Conservation (phyloP, 2,797 vertebrate species). For the Macropodus opercularis region DNA sequence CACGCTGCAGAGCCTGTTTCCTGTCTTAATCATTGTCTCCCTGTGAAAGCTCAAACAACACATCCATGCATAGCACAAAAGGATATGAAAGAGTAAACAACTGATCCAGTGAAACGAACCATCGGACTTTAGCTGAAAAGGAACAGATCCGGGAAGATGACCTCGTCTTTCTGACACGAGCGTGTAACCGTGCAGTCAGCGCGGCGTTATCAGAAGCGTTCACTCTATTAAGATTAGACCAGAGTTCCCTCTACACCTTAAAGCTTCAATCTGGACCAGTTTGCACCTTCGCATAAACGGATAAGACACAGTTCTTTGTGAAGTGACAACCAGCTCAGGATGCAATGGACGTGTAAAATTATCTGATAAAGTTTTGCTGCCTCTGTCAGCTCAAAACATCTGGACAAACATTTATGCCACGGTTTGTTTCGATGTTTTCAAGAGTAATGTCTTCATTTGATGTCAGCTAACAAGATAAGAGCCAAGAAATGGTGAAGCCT, state of each 20-base stretch:
- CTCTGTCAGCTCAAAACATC: not conserved
- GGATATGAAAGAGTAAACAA: slow-evolving; percentile 2
- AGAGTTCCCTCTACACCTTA: slow-evolving; percentile 8
- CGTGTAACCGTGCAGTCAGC: slow-evolving; percentile 28
- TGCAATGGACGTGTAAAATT: slow-evolving; percentile 5
- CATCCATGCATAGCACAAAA: slow-evolving; percentile 7
- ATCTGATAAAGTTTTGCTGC: slow-evolving; percentile 11
- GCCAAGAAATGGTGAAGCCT: no score
- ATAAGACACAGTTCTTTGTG: slow-evolving; percentile 27
- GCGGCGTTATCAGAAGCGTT: slow-evolving; percentile 48
- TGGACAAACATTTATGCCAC: not conserved
- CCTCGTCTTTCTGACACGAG: slow-evolving; percentile 2
- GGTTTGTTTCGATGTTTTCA: no score
- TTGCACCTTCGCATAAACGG: slow-evolving; percentile 27
- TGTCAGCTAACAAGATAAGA: no score
- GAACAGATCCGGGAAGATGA: slow-evolving; percentile 7
- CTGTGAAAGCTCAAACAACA: not conserved
- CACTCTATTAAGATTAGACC: slow-evolving; percentile 35
- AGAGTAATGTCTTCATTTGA: no score
- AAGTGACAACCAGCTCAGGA: slow-evolving; percentile 17
- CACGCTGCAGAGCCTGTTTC: not conserved
- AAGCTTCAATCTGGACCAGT: slow-evolving; percentile 34
- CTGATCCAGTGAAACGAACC: not conserved
- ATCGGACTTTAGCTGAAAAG: not conserved
- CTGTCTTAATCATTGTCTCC: not conserved